These are phyloP conservation scores for Austrolebias charrua DNA, from an alignment of 2,797 vertebrate species.

Conservation along the genomic window DNA sequence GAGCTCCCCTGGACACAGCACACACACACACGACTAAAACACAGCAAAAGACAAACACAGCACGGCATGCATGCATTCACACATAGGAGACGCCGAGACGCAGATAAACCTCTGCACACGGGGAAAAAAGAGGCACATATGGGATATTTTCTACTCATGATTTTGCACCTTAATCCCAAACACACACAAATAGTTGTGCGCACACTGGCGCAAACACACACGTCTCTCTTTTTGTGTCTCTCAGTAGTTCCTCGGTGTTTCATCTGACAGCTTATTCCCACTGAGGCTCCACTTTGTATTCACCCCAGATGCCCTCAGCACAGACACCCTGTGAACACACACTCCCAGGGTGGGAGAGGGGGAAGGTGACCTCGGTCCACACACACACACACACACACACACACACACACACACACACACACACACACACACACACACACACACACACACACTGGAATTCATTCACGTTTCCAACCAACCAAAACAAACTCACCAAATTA, in stretches of 20 bases:
- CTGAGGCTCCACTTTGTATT: conserved; percentile 78
- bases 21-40: conserved; percentile 16
- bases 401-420: conserved; percentile 26
- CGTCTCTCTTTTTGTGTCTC: conserved; percentile 65
- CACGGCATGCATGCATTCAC: conserved; percentile 27
- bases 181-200: background rate
- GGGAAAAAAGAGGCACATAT: conserved; percentile 26
- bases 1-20: conserved; percentile 59
- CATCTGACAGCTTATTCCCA: conserved; percentile 82
- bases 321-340: conserved; percentile 77
- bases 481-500: conserved; percentile 37
- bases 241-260: conserved; percentile 76
- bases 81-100: conserved; percentile 29
- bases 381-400: conserved; percentile 45
- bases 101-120: conserved; percentile 20
- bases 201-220: conserved; percentile 18
- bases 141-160: conserved; percentile 33
- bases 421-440: conserved; percentile 25
- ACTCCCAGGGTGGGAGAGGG: conserved; percentile 67
- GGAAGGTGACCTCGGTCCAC: conserved; percentile 74
- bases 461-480: conserved; percentile 15
- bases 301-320: conserved; percentile 79
- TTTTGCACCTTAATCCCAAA: conserved; percentile 24
- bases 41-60: background rate
- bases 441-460: conserved; percentile 16